Conservation (phyloP, 2,888 invertebrate genomes). For the Protodeltote pygarga region DNA sequence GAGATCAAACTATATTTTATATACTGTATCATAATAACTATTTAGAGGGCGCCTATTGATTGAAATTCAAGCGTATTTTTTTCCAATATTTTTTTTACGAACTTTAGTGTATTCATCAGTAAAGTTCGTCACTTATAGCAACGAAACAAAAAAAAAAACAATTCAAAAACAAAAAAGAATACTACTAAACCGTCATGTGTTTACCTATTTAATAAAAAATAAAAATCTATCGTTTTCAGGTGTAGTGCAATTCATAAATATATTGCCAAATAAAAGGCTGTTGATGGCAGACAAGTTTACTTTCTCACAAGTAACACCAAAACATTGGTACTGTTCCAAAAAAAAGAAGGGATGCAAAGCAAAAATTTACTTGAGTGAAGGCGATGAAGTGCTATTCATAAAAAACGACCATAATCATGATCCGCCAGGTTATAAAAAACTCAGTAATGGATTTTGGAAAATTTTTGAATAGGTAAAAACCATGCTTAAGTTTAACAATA, state of each 20-base stretch:
- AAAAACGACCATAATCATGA: slow-evolving; percentile 57
- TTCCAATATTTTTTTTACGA: too few species aligned
- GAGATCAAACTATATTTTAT: too few species aligned
- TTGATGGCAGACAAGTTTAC: slow-evolving; percentile 35
- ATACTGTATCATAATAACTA: too few species aligned
- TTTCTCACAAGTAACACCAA: slow-evolving; percentile 16
- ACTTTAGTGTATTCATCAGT: too few species aligned
- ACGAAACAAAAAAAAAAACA: too few species aligned
- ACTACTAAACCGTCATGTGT: too few species aligned
- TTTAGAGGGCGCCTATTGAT: too few species aligned
- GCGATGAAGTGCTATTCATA: slow-evolving; percentile 40
- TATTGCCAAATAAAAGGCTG: slow-evolving; percentile 10
- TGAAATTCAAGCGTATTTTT: too few species aligned
- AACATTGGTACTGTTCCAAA: slow-evolving; percentile 36
- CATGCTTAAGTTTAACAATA: too few species aligned
- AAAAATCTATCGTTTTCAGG: slow-evolving; percentile 8
- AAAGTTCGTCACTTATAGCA: too few species aligned
- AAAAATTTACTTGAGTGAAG: slow-evolving; percentile 50
- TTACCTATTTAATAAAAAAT: too few species aligned
- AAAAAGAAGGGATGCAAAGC: slow-evolving; percentile 42
- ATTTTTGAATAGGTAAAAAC: not conserved
- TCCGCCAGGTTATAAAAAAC: slow-evolving; percentile 48
- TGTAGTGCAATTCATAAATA: slow-evolving; percentile 11
- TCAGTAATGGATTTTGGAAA: not conserved
- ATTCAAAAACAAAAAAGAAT: too few species aligned